Base-by-base conservation (phyloP, 2,113 vertebrate species). In the Channa argus region DNA sequence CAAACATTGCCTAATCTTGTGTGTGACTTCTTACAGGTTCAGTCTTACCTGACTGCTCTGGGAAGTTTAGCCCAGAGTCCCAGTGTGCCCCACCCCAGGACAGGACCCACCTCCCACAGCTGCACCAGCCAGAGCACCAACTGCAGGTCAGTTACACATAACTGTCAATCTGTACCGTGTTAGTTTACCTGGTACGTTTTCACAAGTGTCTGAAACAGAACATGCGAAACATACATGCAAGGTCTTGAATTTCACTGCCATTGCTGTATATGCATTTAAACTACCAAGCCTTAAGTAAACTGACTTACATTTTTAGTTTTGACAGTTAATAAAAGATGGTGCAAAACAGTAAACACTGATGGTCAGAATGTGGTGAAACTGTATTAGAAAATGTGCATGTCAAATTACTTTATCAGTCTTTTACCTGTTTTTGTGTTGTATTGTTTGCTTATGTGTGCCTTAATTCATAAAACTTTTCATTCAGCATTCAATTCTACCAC, bases 1-100 rank as follows among this genome's bases (percentile, higher is more conserved):
- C 74, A 2, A 73, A 64, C 63, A 34, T 36, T 34, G 49, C 68
- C 63, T 76, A 63, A 76, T 72, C 51, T 64, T 75, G 8, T 87
- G 72, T 70, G 14, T 79, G 72, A 65, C 62, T 72, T 79, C 68
- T 93, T 92, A 95, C 94, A 99, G 98, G 89, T 98, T 77, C 92
- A 86, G 82, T 94, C 93, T 84, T 99, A 98, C 92, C 93, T 94
- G 59, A 93, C 91, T 70, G 94, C 93, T 81, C 88, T 98, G 91
- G 94, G 79, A 84, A 91, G 89, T 88, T 72, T 95, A 64, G 92
- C 88, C 76, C 80, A 88, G 74, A 46, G 88, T 77, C 77, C 83
- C 47, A 68, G 85, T 3, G 53, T 65, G 70, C 76, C 67, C 73
- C 71, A 47, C 84, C 89, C 83, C 90, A 89, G 63, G 86, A 93